Conservation (phyloP, 2,888 invertebrate genomes). For the Drosophila leonis region DNA sequence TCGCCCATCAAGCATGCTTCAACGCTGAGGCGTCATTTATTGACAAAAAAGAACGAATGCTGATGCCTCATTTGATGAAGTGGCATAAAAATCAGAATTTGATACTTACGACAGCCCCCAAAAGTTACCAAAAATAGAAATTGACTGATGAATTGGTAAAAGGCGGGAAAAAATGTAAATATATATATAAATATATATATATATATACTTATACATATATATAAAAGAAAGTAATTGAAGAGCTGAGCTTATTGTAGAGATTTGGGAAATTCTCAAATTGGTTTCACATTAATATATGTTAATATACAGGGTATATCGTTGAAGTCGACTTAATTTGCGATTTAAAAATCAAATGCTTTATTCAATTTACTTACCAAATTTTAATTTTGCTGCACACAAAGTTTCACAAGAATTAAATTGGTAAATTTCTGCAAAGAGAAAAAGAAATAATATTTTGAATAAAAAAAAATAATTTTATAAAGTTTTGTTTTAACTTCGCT, state of each 20-base stretch:
- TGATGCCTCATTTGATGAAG: slow-evolving; percentile 61
- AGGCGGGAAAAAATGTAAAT: neutral
- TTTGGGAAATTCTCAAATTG: neutral
- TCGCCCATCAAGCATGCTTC: slow-evolving; percentile 12
- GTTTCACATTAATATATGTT: neutral
- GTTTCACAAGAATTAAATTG: neutral
- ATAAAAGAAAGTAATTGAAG: slow-evolving; percentile 1
- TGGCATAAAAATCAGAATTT: slow-evolving; percentile 49
- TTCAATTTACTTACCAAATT: neutral
- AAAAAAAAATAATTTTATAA: neutral
- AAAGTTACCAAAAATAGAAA: slow-evolving; percentile 43
- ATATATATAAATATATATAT: neutral
- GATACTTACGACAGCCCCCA: slow-evolving; percentile 25
- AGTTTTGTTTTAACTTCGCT: neutral
- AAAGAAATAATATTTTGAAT: neutral
- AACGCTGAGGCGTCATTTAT: slow-evolving; percentile 36
- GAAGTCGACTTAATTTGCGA: neutral
- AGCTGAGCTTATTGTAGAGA: neutral
- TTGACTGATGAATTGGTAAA: slow-evolving; percentile 31
- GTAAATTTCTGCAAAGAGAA: neutral
- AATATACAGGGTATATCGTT: neutral
- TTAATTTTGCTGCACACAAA: neutral
- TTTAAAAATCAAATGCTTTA: too few relatives aligned
- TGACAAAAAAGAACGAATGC: slow-evolving; percentile 39
- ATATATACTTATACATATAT: neutral